phyloP scores from a whole-genome alignment of 2,113 vertebrate species.

The Triplophysa siluroides region DNA sequence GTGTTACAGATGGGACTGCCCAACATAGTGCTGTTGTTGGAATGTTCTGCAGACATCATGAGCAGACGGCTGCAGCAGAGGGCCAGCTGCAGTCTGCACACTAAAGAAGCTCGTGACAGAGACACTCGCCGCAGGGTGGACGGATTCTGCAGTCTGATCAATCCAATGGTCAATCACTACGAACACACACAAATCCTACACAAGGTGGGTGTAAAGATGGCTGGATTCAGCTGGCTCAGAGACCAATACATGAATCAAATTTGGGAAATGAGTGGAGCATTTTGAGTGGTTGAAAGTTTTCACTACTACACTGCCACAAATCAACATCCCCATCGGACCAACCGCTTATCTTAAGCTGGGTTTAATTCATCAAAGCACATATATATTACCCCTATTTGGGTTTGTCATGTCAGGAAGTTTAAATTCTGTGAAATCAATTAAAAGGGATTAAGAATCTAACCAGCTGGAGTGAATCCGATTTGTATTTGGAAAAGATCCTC shows the following conservation, averaged over 20 bases:
- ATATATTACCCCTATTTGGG: neutral
- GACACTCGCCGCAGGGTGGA: slow-evolving; percentile 68
- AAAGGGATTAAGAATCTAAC: neutral
- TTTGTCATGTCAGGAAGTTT: neutral
- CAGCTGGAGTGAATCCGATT: neutral
- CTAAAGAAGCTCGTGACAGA: slow-evolving; percentile 42
- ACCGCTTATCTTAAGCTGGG: neutral
- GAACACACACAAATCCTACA: slow-evolving; percentile 77
- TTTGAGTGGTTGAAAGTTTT: neutral
- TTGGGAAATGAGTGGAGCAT: neutral
- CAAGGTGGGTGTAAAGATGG: slow-evolving; percentile 73
- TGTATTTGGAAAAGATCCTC: neutral
- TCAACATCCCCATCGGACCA: too few species aligned
- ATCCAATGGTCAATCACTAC: slow-evolving; percentile 78
- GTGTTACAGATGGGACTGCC: slow-evolving; percentile 82
- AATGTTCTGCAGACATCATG: slow-evolving; percentile 85
- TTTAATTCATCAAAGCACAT: neutral
- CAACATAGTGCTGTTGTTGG: slow-evolving; percentile 81
- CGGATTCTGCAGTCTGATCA: slow-evolving; percentile 72
- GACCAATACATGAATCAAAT: neutral
- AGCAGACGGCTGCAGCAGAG: slow-evolving; percentile 73
- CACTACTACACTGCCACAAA: too few species aligned
- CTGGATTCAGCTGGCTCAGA: neutral
- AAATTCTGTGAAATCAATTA: neutral
- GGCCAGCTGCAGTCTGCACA: slow-evolving; percentile 49